phyloP scores from a whole-genome alignment of 2,113 vertebrate genomes.

The Puntigrus tetrazona region DNA sequence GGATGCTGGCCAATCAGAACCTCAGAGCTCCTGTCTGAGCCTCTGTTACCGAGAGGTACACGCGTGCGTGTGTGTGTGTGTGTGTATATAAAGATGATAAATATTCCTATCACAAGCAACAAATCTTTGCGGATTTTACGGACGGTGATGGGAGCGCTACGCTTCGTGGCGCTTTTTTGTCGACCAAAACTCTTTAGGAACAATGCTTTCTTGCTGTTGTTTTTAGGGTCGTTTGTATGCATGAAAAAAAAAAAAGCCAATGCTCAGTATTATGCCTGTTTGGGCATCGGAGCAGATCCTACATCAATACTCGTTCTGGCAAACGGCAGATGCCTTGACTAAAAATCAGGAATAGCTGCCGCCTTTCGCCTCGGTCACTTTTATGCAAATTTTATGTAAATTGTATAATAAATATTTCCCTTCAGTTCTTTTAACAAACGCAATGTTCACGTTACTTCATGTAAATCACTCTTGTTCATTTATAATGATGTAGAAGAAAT shows the following conservation, averaged over 20 bases:
- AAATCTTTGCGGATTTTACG: neutral
- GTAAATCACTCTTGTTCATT: neutral
- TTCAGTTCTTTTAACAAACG: neutral
- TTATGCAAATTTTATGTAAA: neutral
- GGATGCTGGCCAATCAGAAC: conserved; percentile 68
- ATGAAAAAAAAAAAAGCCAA: neutral
- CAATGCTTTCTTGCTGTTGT: neutral
- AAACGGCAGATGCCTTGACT: neutral
- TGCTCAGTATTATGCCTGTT: neutral
- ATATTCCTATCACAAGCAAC: neutral
- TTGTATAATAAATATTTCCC: neutral
- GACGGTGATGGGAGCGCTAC: neutral
- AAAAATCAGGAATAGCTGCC: neutral
- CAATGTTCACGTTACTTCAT: neutral
- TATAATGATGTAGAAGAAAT: neutral
- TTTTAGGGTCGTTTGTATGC: neutral
- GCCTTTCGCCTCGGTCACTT: neutral
- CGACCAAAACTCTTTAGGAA: neutral
- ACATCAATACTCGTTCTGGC: neutral
- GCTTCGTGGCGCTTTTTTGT: neutral
- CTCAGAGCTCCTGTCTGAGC: conserved; percentile 62
- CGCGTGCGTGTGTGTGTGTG: too few species aligned
- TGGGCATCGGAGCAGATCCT: neutral
- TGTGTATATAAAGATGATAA: neutral
- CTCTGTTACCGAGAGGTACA: neutral